Percentiles rank a stretch among this genome's conserved stretches.
These are phyloP conservation scores for Brachynemurus nebulosus DNA, from an alignment of 2,888 invertebrate species.

Conservation along the genomic window DNA sequence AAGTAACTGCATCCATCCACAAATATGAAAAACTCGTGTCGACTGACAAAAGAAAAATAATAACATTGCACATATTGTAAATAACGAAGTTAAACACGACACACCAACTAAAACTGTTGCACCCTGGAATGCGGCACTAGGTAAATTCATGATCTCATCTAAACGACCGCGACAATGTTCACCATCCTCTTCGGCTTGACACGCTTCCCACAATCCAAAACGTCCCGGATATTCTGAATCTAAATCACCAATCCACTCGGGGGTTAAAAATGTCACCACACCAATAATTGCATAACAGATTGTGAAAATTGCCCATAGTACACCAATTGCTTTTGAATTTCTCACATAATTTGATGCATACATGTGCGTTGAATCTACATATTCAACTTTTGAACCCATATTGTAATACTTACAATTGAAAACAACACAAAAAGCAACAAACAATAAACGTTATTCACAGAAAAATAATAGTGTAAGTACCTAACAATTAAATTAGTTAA, in stretches of 20 bases:
- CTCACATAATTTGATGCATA: conserved; percentile 83
- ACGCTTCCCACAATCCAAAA: conserved; percentile 86
- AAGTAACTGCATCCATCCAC: conserved; percentile 90
- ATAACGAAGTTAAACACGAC: conserved; percentile 69
- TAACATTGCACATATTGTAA: conserved; percentile 79
- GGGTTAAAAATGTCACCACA: conserved; percentile 89
- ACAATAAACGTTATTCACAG: background rate
- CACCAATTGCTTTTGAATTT: conserved; percentile 89
- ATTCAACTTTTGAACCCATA: conserved; percentile 87
- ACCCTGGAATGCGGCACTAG: conserved; percentile 68
- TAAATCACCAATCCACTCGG: conserved; percentile 80
- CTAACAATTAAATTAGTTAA: background rate
- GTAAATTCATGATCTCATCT: conserved; percentile 68
- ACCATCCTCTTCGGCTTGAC: conserved; percentile 59
- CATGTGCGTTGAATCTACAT: conserved; percentile 80
- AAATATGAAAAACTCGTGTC: conserved; percentile 81
- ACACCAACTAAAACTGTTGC: conserved; percentile 82
- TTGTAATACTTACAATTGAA: conserved; percentile 18
- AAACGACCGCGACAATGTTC: conserved; percentile 76
- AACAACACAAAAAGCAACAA: too few relatives aligned
- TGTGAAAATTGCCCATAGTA: conserved; percentile 95
- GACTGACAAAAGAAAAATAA: conserved; percentile 89
- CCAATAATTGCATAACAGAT: conserved; percentile 94
- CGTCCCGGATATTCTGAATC: conserved; percentile 79
- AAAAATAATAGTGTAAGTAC: background rate